Conservation (phyloP, 2,797 vertebrate genomes). For the Cuniculus paca region DNA sequence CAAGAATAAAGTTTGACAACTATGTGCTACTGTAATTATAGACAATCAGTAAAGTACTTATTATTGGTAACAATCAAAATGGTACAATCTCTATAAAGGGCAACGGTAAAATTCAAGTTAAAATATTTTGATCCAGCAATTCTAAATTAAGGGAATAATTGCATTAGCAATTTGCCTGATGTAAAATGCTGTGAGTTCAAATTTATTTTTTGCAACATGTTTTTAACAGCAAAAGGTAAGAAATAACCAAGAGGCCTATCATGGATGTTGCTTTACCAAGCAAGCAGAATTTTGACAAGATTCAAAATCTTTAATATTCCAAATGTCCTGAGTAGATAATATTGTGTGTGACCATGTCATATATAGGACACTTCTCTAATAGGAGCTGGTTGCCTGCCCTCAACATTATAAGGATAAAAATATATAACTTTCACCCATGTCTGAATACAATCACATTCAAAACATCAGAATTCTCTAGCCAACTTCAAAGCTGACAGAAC, state of each 20-base stretch:
- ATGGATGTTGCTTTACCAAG: not conserved
- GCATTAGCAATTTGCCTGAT: not conserved
- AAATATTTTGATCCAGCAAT: not conserved
- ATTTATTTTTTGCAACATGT: not conserved
- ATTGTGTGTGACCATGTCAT: slow-evolving; percentile 82
- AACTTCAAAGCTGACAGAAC: slow-evolving; percentile 82
- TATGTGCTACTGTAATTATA: not conserved
- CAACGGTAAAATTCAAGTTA: not conserved
- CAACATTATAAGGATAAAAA: slow-evolving; percentile 88
- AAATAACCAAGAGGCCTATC: not conserved
- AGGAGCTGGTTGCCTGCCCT: slow-evolving; percentile 87
- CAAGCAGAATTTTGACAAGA: not conserved
- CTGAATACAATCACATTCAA: slow-evolving; percentile 88
- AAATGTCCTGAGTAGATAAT: slow-evolving; percentile 87
- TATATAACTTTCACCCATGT: slow-evolving; percentile 87
- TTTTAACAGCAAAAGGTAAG: slow-evolving; percentile 45
- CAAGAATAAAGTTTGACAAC: slow-evolving; percentile 23
- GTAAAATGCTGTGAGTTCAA: not conserved
- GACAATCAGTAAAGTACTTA: not conserved
- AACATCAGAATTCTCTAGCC: slow-evolving; percentile 86
- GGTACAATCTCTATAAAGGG: not conserved
- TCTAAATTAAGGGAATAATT: not conserved
- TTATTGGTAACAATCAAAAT: not conserved
- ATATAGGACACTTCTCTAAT: slow-evolving; percentile 84
- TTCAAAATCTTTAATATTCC: slow-evolving; percentile 76